Conservation (phyloP, 2,888 invertebrate species). For the Tanytarsus gracilentus region DNA sequence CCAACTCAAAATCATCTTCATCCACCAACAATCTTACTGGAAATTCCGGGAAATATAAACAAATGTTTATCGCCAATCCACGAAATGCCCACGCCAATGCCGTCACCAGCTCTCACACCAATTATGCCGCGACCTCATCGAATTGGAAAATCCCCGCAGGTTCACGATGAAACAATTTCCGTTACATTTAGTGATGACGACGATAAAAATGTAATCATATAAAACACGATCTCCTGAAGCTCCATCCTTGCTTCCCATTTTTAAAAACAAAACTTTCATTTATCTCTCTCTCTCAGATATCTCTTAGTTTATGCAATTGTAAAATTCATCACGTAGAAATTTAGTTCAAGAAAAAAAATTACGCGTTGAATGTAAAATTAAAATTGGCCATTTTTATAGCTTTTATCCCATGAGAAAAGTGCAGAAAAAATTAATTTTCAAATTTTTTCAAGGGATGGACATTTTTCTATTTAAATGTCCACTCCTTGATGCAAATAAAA, state of each 20-base stretch:
- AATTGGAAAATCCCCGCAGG: constrained; percentile 33
- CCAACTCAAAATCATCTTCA: constrained; percentile 53
- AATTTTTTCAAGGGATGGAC: neutral
- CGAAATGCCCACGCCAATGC: constrained; percentile 65
- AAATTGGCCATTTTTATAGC: neutral
- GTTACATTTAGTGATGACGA: constrained; percentile 44
- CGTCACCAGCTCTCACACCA: constrained; percentile 61
- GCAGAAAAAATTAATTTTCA: too few species aligned
- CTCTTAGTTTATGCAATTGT: neutral
- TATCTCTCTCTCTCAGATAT: neutral
- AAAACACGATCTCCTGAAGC: neutral
- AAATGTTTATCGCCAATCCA: constrained; percentile 72
- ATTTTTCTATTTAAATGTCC: neutral
- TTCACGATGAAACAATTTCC: constrained; percentile 36
- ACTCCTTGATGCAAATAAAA: neutral
- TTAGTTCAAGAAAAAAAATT: too few species aligned
- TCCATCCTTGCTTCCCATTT: neutral
- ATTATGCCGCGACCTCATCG: constrained; percentile 46
- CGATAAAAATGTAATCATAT: constrained; percentile 38
- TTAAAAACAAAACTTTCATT: neutral
- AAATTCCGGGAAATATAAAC: constrained; percentile 63
- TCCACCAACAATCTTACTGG: constrained; percentile 65
- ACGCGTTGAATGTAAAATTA: neutral
- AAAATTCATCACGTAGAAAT: neutral
- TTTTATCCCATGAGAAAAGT: too few species aligned